phyloP scores from a whole-genome alignment of 2,888 invertebrate genomes.

The Melikaiella ostensackeni region DNA sequence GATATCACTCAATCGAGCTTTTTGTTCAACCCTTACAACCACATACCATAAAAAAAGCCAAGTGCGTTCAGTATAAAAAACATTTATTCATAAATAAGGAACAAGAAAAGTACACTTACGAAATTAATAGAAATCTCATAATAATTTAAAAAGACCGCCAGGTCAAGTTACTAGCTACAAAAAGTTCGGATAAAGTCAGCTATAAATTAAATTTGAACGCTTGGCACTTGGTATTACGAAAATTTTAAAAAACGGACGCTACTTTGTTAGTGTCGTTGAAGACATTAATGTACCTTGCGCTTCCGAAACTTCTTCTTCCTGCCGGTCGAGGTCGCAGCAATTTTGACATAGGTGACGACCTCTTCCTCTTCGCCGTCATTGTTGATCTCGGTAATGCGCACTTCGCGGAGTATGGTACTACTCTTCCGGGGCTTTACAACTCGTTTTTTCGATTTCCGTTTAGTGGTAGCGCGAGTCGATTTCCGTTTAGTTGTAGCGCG shows the following conservation, averaged over 20 bases:
- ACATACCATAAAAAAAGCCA: conserved; percentile 61
- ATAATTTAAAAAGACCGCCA: conserved; percentile 18
- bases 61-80: conserved; percentile 65
- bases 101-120: conserved; percentile 29
- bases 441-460: conserved; percentile 62
- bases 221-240: conserved; percentile 43
- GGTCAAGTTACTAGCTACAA: not conserved
- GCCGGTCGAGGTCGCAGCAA: conserved; percentile 51
- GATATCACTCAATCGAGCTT: not conserved
- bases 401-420: conserved; percentile 64
- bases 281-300: conserved; percentile 78
- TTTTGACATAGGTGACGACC: conserved; percentile 71
- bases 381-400: conserved; percentile 70
- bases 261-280: conserved; percentile 32
- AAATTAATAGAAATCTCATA: conserved; percentile 27
- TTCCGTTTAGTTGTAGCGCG: conserved; percentile 49
- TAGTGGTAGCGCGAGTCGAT: conserved; percentile 52
- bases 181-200: not conserved
- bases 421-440: conserved; percentile 37
- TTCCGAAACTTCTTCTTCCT: conserved; percentile 73
- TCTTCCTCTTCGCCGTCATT: conserved; percentile 71
- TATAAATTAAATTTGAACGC: conserved; percentile 19
- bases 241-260: conserved; percentile 20
- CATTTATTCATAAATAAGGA: conserved; percentile 67
- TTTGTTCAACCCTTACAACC: not conserved